A percentile compares a stretch with the other conserved stretches of the same genome.
phyloP scores from a whole-genome alignment of 1,140 invertebrate species.

The Macrosteles quadrilineatus region DNA sequence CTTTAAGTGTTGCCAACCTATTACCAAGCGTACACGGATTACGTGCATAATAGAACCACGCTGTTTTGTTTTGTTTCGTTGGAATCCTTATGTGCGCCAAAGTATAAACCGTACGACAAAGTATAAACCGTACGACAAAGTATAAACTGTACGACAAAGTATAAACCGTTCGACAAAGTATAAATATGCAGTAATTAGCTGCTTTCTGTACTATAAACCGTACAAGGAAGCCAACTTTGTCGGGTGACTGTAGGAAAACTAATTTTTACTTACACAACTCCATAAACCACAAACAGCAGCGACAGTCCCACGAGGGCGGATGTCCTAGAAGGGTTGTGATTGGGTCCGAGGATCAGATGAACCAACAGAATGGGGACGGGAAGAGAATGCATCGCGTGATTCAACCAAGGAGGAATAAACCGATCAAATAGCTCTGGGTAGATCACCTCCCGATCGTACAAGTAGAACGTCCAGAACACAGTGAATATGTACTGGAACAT shows the following conservation, averaged over 20 bases:
- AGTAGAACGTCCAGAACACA: conserved; percentile 68
- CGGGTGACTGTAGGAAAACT: neutral
- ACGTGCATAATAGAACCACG: no score
- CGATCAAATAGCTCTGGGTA: conserved; percentile 62
- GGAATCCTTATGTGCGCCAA: no score
- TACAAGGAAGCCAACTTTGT: no score
- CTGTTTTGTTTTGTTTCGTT: no score
- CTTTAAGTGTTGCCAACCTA: no score
- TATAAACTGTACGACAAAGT: no score
- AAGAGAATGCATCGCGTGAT: conserved; percentile 62
- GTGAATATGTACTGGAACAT: conserved; percentile 61
- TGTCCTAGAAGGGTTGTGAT: neutral
- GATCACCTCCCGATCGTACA: conserved; percentile 66
- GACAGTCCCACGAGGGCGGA: neutral
- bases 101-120: no score
- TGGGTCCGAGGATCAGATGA: neutral
- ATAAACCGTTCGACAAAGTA: no score
- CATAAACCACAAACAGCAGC: conserved; percentile 11
- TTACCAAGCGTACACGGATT: no score
- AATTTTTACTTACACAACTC: neutral
- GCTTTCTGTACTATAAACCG: no score
- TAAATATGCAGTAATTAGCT: no score
- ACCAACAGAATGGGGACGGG: conserved; percentile 3
- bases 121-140: no score
- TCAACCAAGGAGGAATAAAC: conserved; percentile 66